A percentile compares a stretch with the other conserved stretches of the same genome.
Evolutionary conservation across 1,140 invertebrate genomes (phyloP).

Genomic region (Drosophila pseudoananassae): DNA sequence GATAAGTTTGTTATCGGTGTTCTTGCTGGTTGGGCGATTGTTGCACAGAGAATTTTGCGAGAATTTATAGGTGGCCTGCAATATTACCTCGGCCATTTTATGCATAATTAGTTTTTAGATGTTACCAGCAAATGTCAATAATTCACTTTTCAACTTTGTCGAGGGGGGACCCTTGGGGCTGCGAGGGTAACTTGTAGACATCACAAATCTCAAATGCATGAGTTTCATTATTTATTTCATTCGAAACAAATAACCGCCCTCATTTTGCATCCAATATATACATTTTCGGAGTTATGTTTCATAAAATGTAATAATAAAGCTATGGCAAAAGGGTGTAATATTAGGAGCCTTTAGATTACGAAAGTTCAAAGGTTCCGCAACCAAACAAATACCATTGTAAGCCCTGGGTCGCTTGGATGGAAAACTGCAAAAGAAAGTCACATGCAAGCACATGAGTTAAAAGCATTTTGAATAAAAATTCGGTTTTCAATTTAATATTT

Average conservation of each 20-base stretch:
- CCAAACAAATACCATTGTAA: slow-evolving; percentile 8
- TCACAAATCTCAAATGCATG: background rate
- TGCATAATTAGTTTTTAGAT: slow-evolving; percentile 83
- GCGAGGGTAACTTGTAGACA: background rate
- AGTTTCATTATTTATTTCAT: background rate
- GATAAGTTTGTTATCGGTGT: slow-evolving; percentile 66
- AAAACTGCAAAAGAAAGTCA: slow-evolving; percentile 42
- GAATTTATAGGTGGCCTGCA: slow-evolving; percentile 78
- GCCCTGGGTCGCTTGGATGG: background rate
- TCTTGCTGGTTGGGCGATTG: slow-evolving; percentile 66
- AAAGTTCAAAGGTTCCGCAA: slow-evolving; percentile 60
- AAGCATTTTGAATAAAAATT: slow-evolving; percentile 53
- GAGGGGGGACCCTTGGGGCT: background rate
- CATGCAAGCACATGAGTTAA: slow-evolving; percentile 39
- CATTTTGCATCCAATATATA: background rate
- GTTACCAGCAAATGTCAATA: slow-evolving; percentile 69
- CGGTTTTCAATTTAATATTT: slow-evolving; percentile 59
- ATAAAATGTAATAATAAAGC: slow-evolving; percentile 31
- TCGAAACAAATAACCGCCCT: background rate
- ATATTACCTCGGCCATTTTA: slow-evolving; percentile 78
- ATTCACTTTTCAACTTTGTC: slow-evolving; percentile 60
- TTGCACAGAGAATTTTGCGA: slow-evolving; percentile 58
- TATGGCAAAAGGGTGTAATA: slow-evolving; percentile 55
- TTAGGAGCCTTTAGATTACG: slow-evolving; percentile 47
- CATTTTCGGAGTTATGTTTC: slow-evolving; percentile 16